Conservation (phyloP, 2,888 invertebrate genomes). For the Encarsia formosa region DNA sequence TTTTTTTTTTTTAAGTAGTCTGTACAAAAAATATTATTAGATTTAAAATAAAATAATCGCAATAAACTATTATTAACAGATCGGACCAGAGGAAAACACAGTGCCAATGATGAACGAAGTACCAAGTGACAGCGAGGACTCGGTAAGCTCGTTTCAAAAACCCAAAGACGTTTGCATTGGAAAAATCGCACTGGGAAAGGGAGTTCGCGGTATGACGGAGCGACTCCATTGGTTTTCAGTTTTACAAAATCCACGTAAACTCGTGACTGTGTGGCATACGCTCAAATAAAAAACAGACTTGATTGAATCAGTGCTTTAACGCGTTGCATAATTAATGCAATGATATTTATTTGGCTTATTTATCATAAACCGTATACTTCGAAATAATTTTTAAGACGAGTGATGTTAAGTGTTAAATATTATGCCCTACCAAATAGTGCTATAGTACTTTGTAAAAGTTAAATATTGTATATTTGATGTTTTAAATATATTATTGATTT, state of each 20-base stretch:
- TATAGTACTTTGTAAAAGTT: too few species aligned
- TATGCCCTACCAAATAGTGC: too few species aligned
- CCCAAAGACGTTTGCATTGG: constrained; percentile 42
- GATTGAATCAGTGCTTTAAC: too few species aligned
- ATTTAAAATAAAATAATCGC: neutral
- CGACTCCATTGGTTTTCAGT: constrained; percentile 49
- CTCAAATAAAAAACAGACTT: constrained; percentile 44
- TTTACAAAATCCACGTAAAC: constrained; percentile 47
- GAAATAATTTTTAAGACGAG: too few species aligned
- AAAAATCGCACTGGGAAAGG: constrained; percentile 48
- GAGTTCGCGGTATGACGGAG: constrained; percentile 46
- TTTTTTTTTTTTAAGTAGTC: neutral
- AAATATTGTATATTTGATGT: too few species aligned
- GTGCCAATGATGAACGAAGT: constrained; percentile 30
- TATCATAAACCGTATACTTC: too few species aligned
- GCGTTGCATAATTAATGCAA: too few species aligned
- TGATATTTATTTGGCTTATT: too few species aligned
- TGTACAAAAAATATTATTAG: neutral
- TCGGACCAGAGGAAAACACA: constrained; percentile 8
- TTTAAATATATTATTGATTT: too few species aligned
- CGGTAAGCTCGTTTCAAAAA: constrained; percentile 38
- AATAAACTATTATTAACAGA: too few species aligned
- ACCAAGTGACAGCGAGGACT: constrained; percentile 46
- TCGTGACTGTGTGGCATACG: constrained; percentile 49
- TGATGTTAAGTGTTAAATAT: too few species aligned